Evolutionary conservation across 1,140 invertebrate genomes (phyloP).

Genomic region (Tribolium castaneum): DNA sequence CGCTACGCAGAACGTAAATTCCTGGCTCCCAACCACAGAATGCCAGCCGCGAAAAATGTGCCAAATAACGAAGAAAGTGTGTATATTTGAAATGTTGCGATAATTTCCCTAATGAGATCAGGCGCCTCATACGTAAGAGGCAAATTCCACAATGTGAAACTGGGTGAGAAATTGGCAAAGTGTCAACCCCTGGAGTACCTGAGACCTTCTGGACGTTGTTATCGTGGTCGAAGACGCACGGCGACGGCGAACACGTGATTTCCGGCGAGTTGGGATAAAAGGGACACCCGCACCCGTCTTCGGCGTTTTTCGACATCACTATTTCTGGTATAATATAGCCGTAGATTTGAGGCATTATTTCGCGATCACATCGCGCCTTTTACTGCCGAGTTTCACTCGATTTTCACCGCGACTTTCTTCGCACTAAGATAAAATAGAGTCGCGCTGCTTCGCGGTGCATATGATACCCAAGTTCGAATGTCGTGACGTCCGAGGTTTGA

Average conservation of each 20-base stretch:
- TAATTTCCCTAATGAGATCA: neutral
- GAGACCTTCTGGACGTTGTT: conserved; percentile 19
- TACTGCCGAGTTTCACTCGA: conserved; percentile 15
- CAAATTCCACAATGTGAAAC: too few species aligned
- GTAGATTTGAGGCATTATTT: conserved; percentile 21
- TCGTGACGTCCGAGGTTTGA: conserved; percentile 10
- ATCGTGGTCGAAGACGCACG: conserved; percentile 58
- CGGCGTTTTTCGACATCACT: conserved; percentile 45
- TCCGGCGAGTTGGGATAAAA: conserved; percentile 56
- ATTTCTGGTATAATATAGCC: conserved; percentile 46
- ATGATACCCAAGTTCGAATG: conserved; percentile 13
- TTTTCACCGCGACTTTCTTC: conserved; percentile 26
- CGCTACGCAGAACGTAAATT: neutral
- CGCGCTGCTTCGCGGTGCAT: neutral
- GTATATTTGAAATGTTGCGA: neutral
- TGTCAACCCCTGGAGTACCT: conserved; percentile 10
- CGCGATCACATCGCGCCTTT: conserved; percentile 18
- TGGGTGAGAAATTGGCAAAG: too few species aligned
- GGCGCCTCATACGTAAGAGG: too few species aligned
- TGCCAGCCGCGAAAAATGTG: too few species aligned
- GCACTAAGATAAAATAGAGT: conserved; percentile 17
- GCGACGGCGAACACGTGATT: conserved; percentile 61
- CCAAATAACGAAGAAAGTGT: neutral
- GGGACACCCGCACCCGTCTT: conserved; percentile 4
- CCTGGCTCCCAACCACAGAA: too few species aligned